Conservation (phyloP, 2,797 vertebrate species). For the Trachops cirrhosus region DNA sequence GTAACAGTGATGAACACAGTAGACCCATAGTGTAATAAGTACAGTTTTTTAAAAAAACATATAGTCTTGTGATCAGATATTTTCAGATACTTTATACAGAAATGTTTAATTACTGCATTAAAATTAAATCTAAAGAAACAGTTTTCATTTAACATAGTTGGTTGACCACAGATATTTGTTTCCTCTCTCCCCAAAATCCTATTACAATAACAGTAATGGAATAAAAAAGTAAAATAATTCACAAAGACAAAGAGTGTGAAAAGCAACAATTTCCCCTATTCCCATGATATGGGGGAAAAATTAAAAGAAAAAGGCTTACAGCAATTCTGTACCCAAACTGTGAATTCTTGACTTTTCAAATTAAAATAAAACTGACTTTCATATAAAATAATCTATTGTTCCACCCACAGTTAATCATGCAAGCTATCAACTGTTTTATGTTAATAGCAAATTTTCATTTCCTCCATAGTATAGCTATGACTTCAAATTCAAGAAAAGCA, state of each 20-base stretch:
- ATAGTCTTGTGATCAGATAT: not conserved
- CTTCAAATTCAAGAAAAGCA: slow-evolving; percentile 55
- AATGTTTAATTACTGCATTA: slow-evolving; percentile 32
- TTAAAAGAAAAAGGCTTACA: slow-evolving; percentile 4
- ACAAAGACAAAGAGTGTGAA: slow-evolving; percentile 8
- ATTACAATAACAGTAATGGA: not conserved
- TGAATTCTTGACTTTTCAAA: slow-evolving; percentile 17
- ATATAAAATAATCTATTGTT: slow-evolving; percentile 22
- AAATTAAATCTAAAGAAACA: slow-evolving; percentile 37
- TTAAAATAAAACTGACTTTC: slow-evolving; percentile 39
- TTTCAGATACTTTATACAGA: slow-evolving; percentile 1
- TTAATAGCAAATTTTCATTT: slow-evolving; percentile 27
- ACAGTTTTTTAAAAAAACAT: not conserved
- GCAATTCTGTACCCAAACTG: not conserved
- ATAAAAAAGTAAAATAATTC: not conserved
- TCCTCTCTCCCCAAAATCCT: not conserved
- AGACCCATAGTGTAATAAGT: not conserved
- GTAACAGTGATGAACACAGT: not conserved
- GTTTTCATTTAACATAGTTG: not conserved
- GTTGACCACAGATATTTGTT: not conserved
- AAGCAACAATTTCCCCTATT: not conserved
- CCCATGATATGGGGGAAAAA: not conserved
- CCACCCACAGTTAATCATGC: not conserved
- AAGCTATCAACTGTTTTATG: slow-evolving; percentile 23
- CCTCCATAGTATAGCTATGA: not conserved